Evolutionary conservation across 2,113 vertebrate species (phyloP).

Genomic region (Brachyhypopomus occidentalis): DNA sequence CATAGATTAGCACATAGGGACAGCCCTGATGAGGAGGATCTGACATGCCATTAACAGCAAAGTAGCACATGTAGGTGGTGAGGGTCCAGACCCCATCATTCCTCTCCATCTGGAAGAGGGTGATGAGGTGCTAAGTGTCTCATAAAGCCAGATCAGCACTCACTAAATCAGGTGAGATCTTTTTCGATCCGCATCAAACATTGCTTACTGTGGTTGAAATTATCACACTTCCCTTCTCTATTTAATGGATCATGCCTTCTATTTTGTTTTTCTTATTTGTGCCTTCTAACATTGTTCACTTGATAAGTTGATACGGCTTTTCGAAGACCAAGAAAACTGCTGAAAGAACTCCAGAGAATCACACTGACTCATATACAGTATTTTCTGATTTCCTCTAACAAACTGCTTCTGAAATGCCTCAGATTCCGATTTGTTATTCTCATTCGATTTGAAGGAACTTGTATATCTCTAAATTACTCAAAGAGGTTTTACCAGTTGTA

Average conservation of each 20-base stretch:
- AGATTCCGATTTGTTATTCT: slow-evolving; percentile 19
- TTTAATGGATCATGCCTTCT: slow-evolving; percentile 55
- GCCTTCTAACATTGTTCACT: slow-evolving; percentile 22
- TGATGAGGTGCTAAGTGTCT: slow-evolving; percentile 77
- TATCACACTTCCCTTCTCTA: slow-evolving; percentile 44
- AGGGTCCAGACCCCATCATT: slow-evolving; percentile 60
- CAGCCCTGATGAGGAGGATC: slow-evolving; percentile 21
- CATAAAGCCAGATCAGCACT: slow-evolving; percentile 71
- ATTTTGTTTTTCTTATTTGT: neutral
- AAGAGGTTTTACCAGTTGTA: too few relatives aligned
- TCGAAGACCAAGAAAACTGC: slow-evolving; percentile 25
- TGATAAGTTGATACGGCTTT: slow-evolving; percentile 28
- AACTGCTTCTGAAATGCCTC: slow-evolving; percentile 5
- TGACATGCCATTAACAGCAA: slow-evolving; percentile 37
- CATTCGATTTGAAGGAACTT: slow-evolving; percentile 6
- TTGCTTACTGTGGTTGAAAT: slow-evolving; percentile 48
- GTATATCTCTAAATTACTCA: too few relatives aligned
- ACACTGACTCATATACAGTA: slow-evolving; percentile 25
- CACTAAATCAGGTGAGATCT: slow-evolving; percentile 63
- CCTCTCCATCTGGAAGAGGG: slow-evolving; percentile 65
- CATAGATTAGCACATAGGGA: slow-evolving; percentile 7
- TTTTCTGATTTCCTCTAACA: slow-evolving; percentile 37
- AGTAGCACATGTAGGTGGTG: slow-evolving; percentile 58
- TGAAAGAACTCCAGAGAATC: slow-evolving; percentile 29
- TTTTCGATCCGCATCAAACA: slow-evolving; percentile 50